These are phyloP conservation scores for Tachyglossus aculeatus DNA, from an alignment of 2,797 vertebrate genomes.

Conservation along the genomic window DNA sequence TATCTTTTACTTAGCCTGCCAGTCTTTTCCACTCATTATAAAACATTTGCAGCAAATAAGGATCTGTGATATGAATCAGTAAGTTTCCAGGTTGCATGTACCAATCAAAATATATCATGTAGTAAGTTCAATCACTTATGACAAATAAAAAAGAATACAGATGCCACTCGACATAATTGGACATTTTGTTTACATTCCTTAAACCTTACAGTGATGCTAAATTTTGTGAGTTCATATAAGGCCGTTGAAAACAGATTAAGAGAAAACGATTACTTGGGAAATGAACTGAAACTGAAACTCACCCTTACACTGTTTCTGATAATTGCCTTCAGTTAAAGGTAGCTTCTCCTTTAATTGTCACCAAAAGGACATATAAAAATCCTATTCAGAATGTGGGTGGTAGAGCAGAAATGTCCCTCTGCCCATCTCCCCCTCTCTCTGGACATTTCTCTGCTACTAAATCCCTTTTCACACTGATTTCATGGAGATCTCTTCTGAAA, in stretches of 20 bases:
- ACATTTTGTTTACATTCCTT: too few relatives aligned
- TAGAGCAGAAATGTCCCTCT: too few relatives aligned
- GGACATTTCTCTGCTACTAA: slow-evolving; percentile 2
- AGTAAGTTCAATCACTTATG: too few relatives aligned
- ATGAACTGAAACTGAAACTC: background rate
- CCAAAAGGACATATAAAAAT: slow-evolving; percentile 29
- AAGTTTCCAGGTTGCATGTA: too few relatives aligned
- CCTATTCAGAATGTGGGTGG: background rate
- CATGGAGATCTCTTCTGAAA: slow-evolving; percentile 14
- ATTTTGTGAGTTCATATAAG: background rate
- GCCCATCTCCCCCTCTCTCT: background rate
- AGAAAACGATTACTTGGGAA: background rate
- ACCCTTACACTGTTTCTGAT: background rate
- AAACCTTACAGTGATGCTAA: too few relatives aligned
- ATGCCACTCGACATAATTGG: too few relatives aligned
- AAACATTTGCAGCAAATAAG: too few relatives aligned
- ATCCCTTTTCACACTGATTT: slow-evolving; percentile 48
- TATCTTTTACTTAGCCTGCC: too few relatives aligned
- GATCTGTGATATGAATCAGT: too few relatives aligned
- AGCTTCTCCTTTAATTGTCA: slow-evolving; percentile 15
- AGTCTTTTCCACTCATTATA: too few relatives aligned
- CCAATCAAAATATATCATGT: too few relatives aligned
- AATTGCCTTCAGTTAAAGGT: background rate
- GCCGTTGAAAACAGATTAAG: background rate
- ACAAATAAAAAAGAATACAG: too few relatives aligned